These are phyloP conservation scores for Spinus pinus DNA, from an alignment of 2,797 vertebrate genomes.

Conservation along the genomic window DNA sequence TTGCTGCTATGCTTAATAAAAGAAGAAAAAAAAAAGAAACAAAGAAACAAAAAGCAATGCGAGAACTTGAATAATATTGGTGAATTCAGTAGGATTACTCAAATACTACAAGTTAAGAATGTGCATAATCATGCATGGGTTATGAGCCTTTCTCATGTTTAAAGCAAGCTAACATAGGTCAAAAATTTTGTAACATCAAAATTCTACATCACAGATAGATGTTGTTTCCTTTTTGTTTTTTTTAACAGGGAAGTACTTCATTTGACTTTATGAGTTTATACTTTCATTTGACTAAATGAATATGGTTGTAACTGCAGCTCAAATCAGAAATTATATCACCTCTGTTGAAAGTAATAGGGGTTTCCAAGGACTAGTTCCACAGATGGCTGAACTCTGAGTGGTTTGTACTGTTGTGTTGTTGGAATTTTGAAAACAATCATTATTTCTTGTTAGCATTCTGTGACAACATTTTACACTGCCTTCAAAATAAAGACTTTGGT, in stretches of 20 bases:
- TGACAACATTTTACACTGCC: not conserved
- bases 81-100: not conserved
- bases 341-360: not conserved
- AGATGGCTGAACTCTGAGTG: not conserved
- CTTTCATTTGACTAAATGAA: not conserved
- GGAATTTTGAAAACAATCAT: constrained; percentile 29
- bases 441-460: constrained; percentile 24
- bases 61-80: not conserved
- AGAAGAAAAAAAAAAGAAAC: not conserved
- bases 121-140: not conserved
- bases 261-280: not conserved
- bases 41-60: not conserved
- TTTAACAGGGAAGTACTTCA: not conserved
- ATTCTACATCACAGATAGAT: not conserved
- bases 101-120: not conserved
- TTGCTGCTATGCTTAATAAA: not conserved
- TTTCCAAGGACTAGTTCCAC: constrained; percentile 22
- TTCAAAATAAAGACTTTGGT: not conserved
- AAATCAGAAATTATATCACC: constrained; percentile 11
- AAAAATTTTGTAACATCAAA: not conserved
- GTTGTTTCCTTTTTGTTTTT: not conserved
- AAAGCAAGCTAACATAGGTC: not conserved
- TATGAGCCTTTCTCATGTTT: not conserved
- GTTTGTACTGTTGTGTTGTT: not conserved
- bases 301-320: constrained; percentile 7